Percentiles rank a stretch among this genome's conserved stretches.
Conservation (phyloP, 2,888 invertebrate genomes). For the Hyles lineata region DNA sequence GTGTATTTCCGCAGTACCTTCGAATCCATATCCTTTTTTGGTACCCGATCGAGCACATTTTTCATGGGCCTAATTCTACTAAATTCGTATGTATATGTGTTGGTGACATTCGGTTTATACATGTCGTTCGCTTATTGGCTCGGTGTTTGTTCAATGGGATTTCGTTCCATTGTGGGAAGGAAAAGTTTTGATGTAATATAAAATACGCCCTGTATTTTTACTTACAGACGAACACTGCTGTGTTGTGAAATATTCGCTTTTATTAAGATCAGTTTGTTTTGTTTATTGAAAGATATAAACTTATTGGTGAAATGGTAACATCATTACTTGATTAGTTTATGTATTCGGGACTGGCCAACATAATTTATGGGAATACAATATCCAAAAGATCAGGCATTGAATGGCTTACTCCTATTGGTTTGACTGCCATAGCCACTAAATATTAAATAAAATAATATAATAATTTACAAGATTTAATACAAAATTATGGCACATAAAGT, state of each 20-base stretch:
- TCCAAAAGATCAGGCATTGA: too few relatives aligned
- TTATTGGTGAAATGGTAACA: too few relatives aligned
- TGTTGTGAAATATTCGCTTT: not conserved
- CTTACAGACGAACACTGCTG: not conserved
- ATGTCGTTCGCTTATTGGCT: slow-evolving; percentile 2
- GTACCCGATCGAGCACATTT: not conserved
- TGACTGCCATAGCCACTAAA: too few relatives aligned
- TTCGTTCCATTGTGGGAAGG: not conserved
- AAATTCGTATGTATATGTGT: slow-evolving; percentile 20
- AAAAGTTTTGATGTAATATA: not conserved
- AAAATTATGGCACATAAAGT: too few relatives aligned
- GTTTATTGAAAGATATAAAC: too few relatives aligned
- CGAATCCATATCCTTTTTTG: not conserved
- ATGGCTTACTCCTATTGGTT: too few relatives aligned
- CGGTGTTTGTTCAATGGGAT: slow-evolving; percentile 6
- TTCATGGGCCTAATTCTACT: not conserved
- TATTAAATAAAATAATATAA: too few relatives aligned
- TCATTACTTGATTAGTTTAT: too few relatives aligned
- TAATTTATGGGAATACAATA: too few relatives aligned
- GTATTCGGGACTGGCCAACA: too few relatives aligned
- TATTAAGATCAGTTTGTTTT: not conserved
- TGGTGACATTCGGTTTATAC: slow-evolving; percentile 11
- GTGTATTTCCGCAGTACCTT: not conserved
- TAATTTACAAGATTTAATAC: too few relatives aligned
- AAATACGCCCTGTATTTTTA: not conserved